Base-by-base conservation (phyloP, 2,797 vertebrate genomes). In the Atherinosoma microstoma region DNA sequence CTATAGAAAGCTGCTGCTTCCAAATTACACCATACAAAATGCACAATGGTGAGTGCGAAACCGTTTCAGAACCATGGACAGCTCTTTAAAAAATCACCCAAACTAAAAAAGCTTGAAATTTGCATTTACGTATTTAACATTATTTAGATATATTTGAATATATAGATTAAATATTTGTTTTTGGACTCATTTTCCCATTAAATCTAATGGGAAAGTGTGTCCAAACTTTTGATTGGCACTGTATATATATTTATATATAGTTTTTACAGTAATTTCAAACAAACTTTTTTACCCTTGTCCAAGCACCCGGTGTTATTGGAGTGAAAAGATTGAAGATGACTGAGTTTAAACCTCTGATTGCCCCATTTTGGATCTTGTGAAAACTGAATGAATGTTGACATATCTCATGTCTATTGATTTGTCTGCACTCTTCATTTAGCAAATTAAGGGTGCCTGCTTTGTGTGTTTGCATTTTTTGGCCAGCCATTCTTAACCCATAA, bases 21-120 rank as follows among this genome's bases (percentile, higher is more conserved):
- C 60, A 82, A 53, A 82, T 80, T 69, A 67, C 45, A 34, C 29
- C 38, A 42, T 3, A 27, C 56, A 68, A 16, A 56, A 56, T 62
- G 70, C 78, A 82, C 77, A 75, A 51, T 56, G 35, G 62, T 12
- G 49, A 58, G 24, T 5, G 34, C 11, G 49, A 38, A 73, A 35
- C 63, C 3, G 12, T 11, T 84, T 87, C 88, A 92, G 93, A 71
- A 90, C 91, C 88, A 80, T 0, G 80, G 89, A 90, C 88, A 92
- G 92, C 67, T 87, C 85, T 20, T 49, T 11, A 53, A 47, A 24
- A 4, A 24, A 27, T 4, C 5, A 67, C n/a, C 53, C 22, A 13
- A 16, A 8, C 24, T n/a, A 40, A 6, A 6, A 36, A 20, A 73
- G n/a, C 42, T 30, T 42, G 18, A 32, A 24, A 54, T 15, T 13